A percentile compares a stretch with the other conserved stretches of the same genome.
Conservation (phyloP, 2,797 vertebrate genomes). For the Mormyrus hasselquistii region DNA sequence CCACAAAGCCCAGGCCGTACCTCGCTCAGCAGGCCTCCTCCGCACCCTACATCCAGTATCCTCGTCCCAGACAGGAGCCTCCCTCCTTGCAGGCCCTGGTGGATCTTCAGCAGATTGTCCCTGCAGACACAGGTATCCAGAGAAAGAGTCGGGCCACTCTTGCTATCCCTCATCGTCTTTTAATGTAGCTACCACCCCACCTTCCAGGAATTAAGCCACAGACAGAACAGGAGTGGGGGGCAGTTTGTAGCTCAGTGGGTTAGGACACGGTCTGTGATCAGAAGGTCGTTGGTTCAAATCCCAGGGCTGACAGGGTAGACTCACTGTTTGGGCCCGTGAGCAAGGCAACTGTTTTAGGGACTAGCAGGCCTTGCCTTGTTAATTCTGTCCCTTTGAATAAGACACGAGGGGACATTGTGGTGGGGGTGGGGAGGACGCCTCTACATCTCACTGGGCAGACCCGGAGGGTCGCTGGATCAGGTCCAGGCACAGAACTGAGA, state of each 20-base stretch:
- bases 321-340: neutral
- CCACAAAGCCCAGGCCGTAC: constrained; percentile 51
- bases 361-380: neutral
- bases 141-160: neutral
- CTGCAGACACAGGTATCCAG: constrained; percentile 51
- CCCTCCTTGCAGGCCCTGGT: constrained; percentile 57
- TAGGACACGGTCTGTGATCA: neutral
- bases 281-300: neutral
- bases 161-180: neutral
- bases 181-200: neutral
- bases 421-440: neutral
- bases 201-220: neutral
- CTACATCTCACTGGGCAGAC: neutral
- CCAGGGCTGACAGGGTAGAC: neutral
- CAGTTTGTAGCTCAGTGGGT: neutral
- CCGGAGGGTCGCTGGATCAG: neutral
- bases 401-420: neutral
- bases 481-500: neutral
- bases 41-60: constrained; percentile 90
- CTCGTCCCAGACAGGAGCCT: constrained; percentile 72
- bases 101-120: constrained; percentile 79
- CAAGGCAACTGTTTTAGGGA: neutral
- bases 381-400: neutral
- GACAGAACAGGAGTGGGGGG: constrained; percentile 8
- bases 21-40: constrained; percentile 87